Evolutionary conservation across 2,113 vertebrate genomes (phyloP).

Genomic region (Arizona elegans): DNA sequence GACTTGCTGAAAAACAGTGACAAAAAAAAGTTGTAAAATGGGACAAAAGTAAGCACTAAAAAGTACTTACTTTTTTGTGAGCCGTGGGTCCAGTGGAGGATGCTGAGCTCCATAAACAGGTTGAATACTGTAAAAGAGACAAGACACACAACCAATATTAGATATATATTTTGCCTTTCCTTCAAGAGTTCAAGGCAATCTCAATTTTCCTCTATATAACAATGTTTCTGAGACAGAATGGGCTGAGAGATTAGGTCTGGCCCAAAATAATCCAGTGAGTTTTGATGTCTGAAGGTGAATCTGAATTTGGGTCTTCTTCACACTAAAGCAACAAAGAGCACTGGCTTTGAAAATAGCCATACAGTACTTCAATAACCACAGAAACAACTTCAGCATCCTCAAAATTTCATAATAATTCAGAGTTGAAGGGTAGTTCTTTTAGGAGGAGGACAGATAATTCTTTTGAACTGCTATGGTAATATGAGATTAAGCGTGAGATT

Average conservation of each 20-base stretch:
- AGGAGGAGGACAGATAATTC: conserved; percentile 24
- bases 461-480: neutral
- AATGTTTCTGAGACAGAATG: neutral
- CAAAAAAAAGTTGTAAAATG: neutral
- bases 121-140: conserved; percentile 77
- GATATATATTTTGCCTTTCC: neutral
- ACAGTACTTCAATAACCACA: neutral
- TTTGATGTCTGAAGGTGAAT: neutral
- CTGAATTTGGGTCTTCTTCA: neutral
- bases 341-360: neutral
- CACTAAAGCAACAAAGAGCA: neutral
- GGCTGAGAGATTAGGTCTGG: neutral
- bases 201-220: neutral
- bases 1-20: neutral
- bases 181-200: neutral
- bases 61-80: neutral
- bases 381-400: conserved; percentile 17
- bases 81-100: conserved; percentile 86
- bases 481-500: neutral
- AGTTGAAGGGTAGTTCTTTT: conserved; percentile 32
- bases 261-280: neutral
- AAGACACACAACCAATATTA: conserved; percentile 11
- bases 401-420: conserved; percentile 19
- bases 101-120: conserved; percentile 97
- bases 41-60: neutral